Conservation (phyloP, 2,888 invertebrate genomes). For the Alloscopus bannaensis region DNA sequence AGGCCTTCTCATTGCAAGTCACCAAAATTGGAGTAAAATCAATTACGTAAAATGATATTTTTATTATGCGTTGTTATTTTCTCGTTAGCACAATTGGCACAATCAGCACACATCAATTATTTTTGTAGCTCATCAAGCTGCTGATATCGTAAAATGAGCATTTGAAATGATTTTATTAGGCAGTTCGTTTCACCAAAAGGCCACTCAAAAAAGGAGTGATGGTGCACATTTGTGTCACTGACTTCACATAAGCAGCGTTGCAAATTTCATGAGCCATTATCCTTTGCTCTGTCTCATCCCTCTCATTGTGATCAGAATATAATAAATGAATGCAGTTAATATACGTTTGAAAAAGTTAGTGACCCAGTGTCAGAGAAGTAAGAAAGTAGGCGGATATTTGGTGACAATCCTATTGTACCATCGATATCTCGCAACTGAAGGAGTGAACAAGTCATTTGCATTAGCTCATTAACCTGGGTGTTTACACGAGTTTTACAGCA, state of each 20-base stretch:
- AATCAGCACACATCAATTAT: background rate
- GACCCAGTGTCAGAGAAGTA: slow-evolving; percentile 13
- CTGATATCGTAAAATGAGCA: background rate
- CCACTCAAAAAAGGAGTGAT: slow-evolving; percentile 16
- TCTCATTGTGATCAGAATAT: background rate
- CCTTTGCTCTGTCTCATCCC: background rate
- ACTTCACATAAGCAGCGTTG: background rate
- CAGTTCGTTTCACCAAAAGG: background rate
- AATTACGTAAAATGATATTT: slow-evolving; percentile 19
- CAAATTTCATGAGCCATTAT: background rate
- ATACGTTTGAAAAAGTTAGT: background rate
- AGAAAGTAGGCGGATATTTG: slow-evolving; percentile 19
- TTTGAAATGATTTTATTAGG: background rate
- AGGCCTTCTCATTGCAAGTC: background rate
- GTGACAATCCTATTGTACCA: slow-evolving; percentile 17
- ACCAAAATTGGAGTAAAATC: slow-evolving; percentile 40
- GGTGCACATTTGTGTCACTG: background rate
- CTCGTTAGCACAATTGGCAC: slow-evolving; percentile 16
- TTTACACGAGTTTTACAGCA: slow-evolving; percentile 38
- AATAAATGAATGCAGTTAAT: background rate
- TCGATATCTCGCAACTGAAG: slow-evolving; percentile 1
- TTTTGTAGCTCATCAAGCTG: background rate
- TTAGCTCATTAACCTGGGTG: slow-evolving; percentile 47
- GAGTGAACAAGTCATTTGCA: slow-evolving; percentile 36
- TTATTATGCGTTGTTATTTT: slow-evolving; percentile 20